Evolutionary conservation across 2,888 invertebrate genomes (phyloP).

Genomic region (Sphaeridia pumilis): DNA sequence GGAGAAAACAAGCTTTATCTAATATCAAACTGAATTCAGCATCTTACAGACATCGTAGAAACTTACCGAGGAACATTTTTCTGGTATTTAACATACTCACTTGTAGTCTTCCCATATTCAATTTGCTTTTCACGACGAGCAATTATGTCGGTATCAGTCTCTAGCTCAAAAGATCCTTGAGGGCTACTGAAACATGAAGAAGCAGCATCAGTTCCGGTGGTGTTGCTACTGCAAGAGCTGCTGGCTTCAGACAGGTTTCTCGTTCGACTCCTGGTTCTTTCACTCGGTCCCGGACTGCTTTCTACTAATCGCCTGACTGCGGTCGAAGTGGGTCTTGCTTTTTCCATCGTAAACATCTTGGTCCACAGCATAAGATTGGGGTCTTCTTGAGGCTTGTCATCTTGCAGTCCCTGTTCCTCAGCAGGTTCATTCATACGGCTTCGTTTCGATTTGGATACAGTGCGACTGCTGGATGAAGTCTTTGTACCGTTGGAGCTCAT

Average conservation of each 20-base stretch:
- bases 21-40: not conserved
- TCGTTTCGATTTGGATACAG: not conserved
- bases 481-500: too few relatives aligned
- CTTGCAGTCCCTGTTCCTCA: not conserved
- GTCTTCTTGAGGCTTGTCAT: not conserved
- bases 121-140: constrained; percentile 28
- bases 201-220: not conserved
- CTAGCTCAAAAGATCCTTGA: constrained; percentile 14
- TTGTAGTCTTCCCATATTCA: constrained; percentile 33
- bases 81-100: constrained; percentile 26
- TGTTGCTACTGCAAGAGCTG: not conserved
- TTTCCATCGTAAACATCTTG: not conserved
- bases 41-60: not conserved
- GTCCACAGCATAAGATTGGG: not conserved
- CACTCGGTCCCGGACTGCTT: not conserved
- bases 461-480: not conserved
- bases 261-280: not conserved
- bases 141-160: constrained; percentile 25
- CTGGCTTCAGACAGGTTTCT: not conserved
- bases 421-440: not conserved
- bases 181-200: not conserved
- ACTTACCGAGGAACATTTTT: constrained; percentile 29
- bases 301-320: too few relatives aligned
- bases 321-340: not conserved
- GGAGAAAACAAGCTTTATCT: not conserved